These are phyloP conservation scores for Sylvietta virens DNA, from an alignment of 2,113 vertebrate species.

Conservation along the genomic window DNA sequence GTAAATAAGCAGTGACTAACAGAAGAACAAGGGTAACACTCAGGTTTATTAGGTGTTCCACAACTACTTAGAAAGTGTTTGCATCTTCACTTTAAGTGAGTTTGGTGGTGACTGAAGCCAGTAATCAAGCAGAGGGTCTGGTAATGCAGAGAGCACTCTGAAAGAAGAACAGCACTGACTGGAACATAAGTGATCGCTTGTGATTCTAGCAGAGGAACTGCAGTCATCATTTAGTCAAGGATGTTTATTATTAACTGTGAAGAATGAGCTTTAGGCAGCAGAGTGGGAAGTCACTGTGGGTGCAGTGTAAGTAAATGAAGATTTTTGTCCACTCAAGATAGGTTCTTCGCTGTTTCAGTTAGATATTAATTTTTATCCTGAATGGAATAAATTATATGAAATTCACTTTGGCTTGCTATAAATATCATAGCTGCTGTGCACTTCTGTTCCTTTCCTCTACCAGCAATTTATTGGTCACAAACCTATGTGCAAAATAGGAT, in stretches of 20 bases:
- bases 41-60: background rate
- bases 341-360: background rate
- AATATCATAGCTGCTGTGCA: background rate
- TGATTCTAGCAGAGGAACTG: conserved; percentile 16
- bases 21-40: background rate
- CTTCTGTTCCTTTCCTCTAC: background rate
- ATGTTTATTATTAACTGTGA: conserved; percentile 48
- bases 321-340: background rate
- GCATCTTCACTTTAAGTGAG: background rate
- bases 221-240: conserved; percentile 24
- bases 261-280: conserved; percentile 15
- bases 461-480: background rate
- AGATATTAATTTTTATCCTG: background rate
- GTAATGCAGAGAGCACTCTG: background rate
- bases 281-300: background rate
- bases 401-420: background rate
- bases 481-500: background rate
- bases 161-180: background rate
- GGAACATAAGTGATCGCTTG: background rate
- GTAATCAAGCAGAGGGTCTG: background rate
- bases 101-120: background rate
- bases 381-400: background rate
- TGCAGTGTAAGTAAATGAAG: conserved; percentile 18
- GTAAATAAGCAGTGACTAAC: conserved; percentile 9
- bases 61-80: background rate